Conservation (phyloP, 2,797 vertebrate genomes). For the Spea hammondii region DNA sequence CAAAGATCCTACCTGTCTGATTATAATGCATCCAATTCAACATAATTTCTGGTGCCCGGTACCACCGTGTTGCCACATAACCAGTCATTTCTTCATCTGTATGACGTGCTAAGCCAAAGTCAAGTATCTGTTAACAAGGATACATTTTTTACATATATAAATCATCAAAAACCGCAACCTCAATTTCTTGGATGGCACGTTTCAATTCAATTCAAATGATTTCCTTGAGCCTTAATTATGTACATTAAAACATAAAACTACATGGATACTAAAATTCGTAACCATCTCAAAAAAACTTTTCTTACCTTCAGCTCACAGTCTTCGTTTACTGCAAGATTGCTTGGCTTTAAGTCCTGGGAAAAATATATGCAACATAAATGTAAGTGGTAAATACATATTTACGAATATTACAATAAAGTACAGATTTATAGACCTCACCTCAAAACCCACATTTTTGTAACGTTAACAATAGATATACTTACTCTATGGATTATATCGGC, state of each 20-base stretch:
- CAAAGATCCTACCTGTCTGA: slow-evolving; percentile 81
- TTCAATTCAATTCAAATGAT: too few relatives aligned
- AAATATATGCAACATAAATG: not conserved
- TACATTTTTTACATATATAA: not conserved
- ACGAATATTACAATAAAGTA: too few relatives aligned
- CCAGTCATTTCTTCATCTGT: slow-evolving; percentile 98
- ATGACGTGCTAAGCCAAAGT: slow-evolving; percentile 94
- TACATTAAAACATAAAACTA: too few relatives aligned
- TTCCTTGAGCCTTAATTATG: too few relatives aligned
- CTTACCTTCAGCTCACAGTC: slow-evolving; percentile 96
- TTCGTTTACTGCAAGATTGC: slow-evolving; percentile 97
- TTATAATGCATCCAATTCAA: slow-evolving; percentile 99
- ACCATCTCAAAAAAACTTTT: too few relatives aligned
- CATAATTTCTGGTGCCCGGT: slow-evolving; percentile 97
- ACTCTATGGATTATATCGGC: slow-evolving; percentile 98
- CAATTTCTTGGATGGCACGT: too few relatives aligned
- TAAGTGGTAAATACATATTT: too few relatives aligned
- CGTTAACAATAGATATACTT: slow-evolving; percentile 57
- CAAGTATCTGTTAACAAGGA: slow-evolving; percentile 80
- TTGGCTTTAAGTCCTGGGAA: slow-evolving; percentile 91
- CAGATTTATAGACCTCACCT: too few relatives aligned
- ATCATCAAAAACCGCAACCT: too few relatives aligned
- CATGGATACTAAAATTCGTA: too few relatives aligned
- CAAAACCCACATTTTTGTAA: too few relatives aligned
- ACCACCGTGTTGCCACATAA: slow-evolving; percentile 96